Base-by-base conservation (phyloP, 2,888 invertebrate genomes). In the Eupithecia vulgata region DNA sequence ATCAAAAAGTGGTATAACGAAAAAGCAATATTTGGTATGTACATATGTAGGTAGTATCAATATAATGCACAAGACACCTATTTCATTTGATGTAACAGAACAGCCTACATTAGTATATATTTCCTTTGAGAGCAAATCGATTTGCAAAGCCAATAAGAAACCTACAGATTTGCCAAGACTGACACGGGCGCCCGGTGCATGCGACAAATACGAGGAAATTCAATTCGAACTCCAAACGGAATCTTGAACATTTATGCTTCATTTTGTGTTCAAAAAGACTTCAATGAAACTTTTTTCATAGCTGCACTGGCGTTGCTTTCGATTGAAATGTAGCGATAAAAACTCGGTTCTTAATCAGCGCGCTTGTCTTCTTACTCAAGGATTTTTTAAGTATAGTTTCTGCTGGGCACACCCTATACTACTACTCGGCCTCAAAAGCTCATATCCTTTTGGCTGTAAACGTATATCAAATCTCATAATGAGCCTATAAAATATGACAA, bases 111-210 rank as follows among this genome's bases (percentile, higher is more conserved):
- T n/a, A 37, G 30, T 13, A 25, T 6, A 34, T 62, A 37, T n/a
- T 42, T 17, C 15, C 70, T 21, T 70, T 37, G 52, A 35, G n/a
- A 70, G 35, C 37, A 40, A 65, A 52, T 57, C 52, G 13, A 57
- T 66, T 42, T 42, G 34, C 59, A 21, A 42, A 71, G 42, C 66
- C 59, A 42, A 71, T 66, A 71, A n/a, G 66, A 45, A 35, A 13
- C 48, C 52, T 25, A 40, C 21, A 13, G 67, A 67, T 68, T 59
- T 68, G 12, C 25, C 34, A 25, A 64, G 35, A n/a, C 17, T 62
- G 30, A 62, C 64, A 64, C n/a, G 13, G 21, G 12, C 64, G 37
- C 35, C 34, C 61, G 10, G 64, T n/a, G 35, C 64, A 37, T 12
- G 34, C 64, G 64, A 37, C 21, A 64, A 64, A 37, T 64, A 37